Conservation (phyloP, 2,888 invertebrate species). For the Eucriotettix oculatus region DNA sequence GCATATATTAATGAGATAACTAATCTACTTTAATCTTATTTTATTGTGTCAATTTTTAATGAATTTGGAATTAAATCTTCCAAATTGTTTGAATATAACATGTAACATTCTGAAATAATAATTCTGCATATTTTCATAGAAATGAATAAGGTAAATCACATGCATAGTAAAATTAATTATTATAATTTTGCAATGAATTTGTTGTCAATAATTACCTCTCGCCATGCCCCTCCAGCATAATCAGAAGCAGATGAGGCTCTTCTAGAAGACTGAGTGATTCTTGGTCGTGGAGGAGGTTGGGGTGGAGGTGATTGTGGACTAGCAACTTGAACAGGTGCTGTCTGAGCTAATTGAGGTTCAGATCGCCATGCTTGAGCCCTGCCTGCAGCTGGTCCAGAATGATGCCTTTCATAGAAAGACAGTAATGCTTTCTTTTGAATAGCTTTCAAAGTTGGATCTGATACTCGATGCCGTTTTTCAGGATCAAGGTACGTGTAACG, state of each 20-base stretch:
- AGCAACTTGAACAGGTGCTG: conserved; percentile 1
- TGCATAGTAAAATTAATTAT: no score
- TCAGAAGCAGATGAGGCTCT: conserved; percentile 52
- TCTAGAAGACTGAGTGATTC: conserved; percentile 26
- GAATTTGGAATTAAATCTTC: no score
- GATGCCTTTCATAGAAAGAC: conserved; percentile 63
- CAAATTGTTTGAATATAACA: no score
- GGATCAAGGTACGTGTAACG: conserved; percentile 55
- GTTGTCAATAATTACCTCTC: conserved; percentile 12
- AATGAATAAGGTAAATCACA: no score
- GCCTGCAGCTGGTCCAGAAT: conserved; percentile 19
- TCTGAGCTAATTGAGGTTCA: conserved; percentile 35
- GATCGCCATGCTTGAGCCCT: conserved; percentile 32
- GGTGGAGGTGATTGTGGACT: conserved; percentile 15
- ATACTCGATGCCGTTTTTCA: conserved; percentile 52
- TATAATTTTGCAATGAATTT: background rate
- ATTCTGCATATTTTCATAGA: no score
- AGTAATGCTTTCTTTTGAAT: conserved; percentile 69
- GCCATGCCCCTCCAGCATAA: conserved; percentile 27
- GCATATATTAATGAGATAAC: no score
- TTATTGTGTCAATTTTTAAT: no score
- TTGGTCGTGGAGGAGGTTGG: conserved; percentile 14
- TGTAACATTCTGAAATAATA: no score
- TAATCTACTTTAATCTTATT: no score
- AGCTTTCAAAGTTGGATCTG: conserved; percentile 52